phyloP scores from a whole-genome alignment of 2,113 vertebrate genomes.

The Verasper variegatus region DNA sequence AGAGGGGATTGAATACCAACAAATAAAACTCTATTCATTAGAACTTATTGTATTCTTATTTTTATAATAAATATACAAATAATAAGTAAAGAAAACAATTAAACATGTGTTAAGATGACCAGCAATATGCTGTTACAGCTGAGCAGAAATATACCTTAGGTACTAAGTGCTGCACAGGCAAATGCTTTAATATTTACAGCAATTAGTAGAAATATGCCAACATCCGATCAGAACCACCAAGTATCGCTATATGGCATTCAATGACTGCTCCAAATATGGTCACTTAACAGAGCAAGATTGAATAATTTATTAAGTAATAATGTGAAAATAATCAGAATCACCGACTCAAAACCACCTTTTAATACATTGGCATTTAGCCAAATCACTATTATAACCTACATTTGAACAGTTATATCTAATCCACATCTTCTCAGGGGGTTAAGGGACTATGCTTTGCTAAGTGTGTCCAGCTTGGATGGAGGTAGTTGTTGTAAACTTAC shows the following conservation, averaged over 20 bases:
- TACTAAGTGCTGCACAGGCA: not conserved
- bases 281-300: not conserved
- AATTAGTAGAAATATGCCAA: no score
- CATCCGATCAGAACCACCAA: no score
- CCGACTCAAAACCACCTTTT: not conserved
- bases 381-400: not conserved
- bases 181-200: no score
- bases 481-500: conserved; percentile 47
- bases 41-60: not conserved
- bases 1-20: no score
- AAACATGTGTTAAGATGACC: not conserved
- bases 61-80: no score
- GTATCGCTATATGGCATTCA: not conserved
- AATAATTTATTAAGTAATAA: not conserved
- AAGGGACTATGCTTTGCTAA: conserved; percentile 23
- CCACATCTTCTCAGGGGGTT: not conserved
- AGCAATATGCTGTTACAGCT: not conserved
- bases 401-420: not conserved
- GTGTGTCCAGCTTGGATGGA: conserved; percentile 13
- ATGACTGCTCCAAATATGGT: not conserved
- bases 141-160: not conserved
- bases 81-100: not conserved
- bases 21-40: no score
- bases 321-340: not conserved
- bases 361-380: not conserved